Base-by-base conservation (phyloP, 2,888 invertebrate genomes). In the Mactromeris polynyma region DNA sequence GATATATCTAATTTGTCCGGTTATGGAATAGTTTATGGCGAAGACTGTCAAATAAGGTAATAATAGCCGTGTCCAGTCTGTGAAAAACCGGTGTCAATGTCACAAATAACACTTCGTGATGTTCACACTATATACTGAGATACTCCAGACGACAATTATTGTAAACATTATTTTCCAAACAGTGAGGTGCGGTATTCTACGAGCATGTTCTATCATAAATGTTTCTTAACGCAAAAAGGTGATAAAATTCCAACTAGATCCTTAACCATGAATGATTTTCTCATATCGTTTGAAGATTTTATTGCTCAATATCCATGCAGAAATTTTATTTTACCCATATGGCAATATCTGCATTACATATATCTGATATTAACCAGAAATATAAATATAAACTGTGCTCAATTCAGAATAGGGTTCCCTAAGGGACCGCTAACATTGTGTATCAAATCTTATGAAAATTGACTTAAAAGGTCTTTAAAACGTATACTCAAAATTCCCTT, bases 381-480 rank as follows among this genome's bases (percentile, higher is more conserved):
- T n/a, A 58, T 58, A 58, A 58, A 73, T 33, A 73, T 4, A 73
- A 33, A 73, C 73, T 9, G 33, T 73, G n/a, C 26, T 33, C 33
- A 33, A 73, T 73, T 9, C 19, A 36, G 73, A 73, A 19, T 73
- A 73, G 14, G 36, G 36, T 21, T 73, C 73, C 36, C 73, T 73
- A 36, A 11, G 73, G 73, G 73, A 73, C 31, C 33, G 31, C 73
- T 73, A 33, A 73, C 26, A 17, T 36, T 33, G 36, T 36, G 36
- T 33, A 73, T 73, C 19, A 73, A 73, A 83, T 79, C 88, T 85
- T 82, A 79, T 38, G 81, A 78, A 87, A 85, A 87, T 51, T 78
- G 81, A 81, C 87, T 87, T 89, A 85, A 89, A 89, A 79, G 77
- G 46, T 73, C 69, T 33, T 88, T 89, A 84, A 84, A 87, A 89